phyloP scores from a whole-genome alignment of 2,888 invertebrate species.

The Dermolepida albohirtum region DNA sequence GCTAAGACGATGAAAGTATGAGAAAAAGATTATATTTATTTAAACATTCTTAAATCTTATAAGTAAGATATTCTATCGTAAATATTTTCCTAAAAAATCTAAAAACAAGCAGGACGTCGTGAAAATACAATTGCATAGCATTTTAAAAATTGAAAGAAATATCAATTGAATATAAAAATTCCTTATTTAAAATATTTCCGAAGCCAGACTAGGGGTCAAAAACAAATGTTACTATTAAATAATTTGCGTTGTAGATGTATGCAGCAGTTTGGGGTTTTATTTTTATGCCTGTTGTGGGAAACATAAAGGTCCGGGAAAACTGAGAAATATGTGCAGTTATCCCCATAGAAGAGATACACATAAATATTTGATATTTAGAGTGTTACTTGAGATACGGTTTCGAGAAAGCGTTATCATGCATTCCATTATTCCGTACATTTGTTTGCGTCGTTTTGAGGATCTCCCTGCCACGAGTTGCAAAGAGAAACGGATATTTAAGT shows the following conservation, averaged over 20 bases:
- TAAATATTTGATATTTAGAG: constrained; percentile 44
- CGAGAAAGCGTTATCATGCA: constrained; percentile 39
- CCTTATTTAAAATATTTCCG: too few relatives aligned
- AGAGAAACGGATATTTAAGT: constrained; percentile 23
- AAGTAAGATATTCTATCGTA: too few relatives aligned
- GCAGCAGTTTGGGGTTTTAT: constrained; percentile 38
- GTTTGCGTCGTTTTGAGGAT: constrained; percentile 30
- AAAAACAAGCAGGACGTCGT: too few relatives aligned
- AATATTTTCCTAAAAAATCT: too few relatives aligned
- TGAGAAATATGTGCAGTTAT: constrained; percentile 43
- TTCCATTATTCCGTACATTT: constrained; percentile 39
- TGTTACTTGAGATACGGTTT: constrained; percentile 37
- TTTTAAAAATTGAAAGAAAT: too few relatives aligned
- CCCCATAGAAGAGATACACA: constrained; percentile 40
- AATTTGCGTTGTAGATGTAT: constrained; percentile 42
- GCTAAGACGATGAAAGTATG: too few relatives aligned
- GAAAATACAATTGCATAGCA: too few relatives aligned
- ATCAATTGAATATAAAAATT: too few relatives aligned
- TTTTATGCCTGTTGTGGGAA: constrained; percentile 44
- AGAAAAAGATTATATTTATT: too few relatives aligned
- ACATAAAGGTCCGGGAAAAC: constrained; percentile 41
- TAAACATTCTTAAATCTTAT: too few relatives aligned
- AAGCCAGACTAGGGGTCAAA: background rate
- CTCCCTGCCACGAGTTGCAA: background rate
- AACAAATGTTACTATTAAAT: constrained; percentile 41